These are phyloP conservation scores for Zaprionus tsacasi DNA, from an alignment of 1,140 invertebrate species.

Conservation along the genomic window DNA sequence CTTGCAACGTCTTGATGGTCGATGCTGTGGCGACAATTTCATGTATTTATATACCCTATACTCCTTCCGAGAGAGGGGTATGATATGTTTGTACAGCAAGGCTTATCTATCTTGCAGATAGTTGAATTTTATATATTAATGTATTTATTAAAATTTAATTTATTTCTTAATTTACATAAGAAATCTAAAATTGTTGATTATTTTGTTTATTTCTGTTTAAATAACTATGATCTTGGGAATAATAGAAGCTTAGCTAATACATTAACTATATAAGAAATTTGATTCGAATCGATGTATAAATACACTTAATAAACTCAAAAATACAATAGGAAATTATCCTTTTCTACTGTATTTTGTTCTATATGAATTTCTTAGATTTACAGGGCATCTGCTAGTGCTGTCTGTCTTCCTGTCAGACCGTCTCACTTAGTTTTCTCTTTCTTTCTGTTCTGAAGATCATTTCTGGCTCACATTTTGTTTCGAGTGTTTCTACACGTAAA, in stretches of 20 bases:
- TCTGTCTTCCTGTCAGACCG: too few relatives aligned
- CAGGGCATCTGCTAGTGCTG: neutral
- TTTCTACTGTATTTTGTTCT: neutral
- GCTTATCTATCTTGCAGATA: too few relatives aligned
- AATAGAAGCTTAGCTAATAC: neutral
- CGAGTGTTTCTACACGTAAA: constrained; percentile 67
- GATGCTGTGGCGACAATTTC: constrained; percentile 50
- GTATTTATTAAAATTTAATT: too few relatives aligned
- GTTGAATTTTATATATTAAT: neutral
- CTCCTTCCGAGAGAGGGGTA: neutral
- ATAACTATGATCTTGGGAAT: neutral
- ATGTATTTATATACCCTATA: constrained; percentile 37
- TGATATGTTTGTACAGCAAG: neutral
- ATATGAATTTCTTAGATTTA: neutral
- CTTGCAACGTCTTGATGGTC: constrained; percentile 43
- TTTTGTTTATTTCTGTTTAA: neutral
- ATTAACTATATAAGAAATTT: neutral
- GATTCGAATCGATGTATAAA: neutral
- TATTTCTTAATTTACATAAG: too few relatives aligned
- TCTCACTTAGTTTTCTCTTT: neutral
- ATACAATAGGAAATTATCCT: neutral
- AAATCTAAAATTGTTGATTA: neutral
- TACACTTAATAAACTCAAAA: neutral
- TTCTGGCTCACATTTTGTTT: constrained; percentile 32
- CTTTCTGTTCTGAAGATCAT: neutral